Conservation (phyloP, 2,113 vertebrate species). For the Anolis carolinensis region DNA sequence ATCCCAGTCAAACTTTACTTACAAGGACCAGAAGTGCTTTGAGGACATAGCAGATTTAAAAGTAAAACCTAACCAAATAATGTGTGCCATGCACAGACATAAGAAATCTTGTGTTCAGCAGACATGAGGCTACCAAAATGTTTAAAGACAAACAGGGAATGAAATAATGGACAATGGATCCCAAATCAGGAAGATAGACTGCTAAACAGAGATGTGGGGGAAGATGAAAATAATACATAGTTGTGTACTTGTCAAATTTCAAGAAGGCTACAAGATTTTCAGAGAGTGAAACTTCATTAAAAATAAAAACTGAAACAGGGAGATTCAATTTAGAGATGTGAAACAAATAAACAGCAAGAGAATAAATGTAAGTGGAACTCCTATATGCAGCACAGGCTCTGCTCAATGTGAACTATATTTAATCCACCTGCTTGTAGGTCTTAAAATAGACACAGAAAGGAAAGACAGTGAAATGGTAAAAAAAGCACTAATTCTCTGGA, state of each 20-base stretch:
- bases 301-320: neutral
- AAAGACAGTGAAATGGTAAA: slow-evolving; percentile 66
- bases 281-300: neutral
- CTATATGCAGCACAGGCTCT: slow-evolving; percentile 18
- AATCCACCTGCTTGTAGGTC: slow-evolving; percentile 58
- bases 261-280: neutral
- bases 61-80: neutral
- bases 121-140: neutral
- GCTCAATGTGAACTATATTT: slow-evolving; percentile 39
- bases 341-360: neutral
- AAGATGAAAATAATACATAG: neutral
- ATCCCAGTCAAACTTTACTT: neutral
- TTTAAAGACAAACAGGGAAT: neutral
- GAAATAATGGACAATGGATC: neutral
- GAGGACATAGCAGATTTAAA: neutral
- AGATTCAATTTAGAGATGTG: neutral
- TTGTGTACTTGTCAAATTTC: neutral
- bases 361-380: neutral
- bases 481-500: slow-evolving; percentile 70
- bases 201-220: neutral
- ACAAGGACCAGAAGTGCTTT: neutral
- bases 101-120: neutral
- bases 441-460: slow-evolving; percentile 65
- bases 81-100: neutral
- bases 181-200: neutral